Evolutionary conservation across 1,140 invertebrate species (phyloP), one percentile per base, ranked within the genome.

Genomic region (Musca domestica): DNA sequence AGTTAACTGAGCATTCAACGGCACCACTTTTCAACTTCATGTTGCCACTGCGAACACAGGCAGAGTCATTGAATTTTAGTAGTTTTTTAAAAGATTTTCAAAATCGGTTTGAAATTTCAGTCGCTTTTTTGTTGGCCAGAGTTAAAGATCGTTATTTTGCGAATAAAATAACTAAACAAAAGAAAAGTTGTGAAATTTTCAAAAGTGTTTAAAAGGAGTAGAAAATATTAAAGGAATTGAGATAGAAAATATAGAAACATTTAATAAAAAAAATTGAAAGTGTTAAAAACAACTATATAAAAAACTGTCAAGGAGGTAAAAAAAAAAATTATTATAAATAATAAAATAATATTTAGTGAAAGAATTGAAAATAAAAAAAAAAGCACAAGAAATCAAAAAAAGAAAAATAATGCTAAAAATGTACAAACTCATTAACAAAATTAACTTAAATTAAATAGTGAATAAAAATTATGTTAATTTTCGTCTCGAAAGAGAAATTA

Each of bases 211-310:
- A n/a, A n/a, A n/a, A n/a, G n/a, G n/a, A n/a, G n/a, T n/a, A n/a
- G 22, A 58, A 64, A 58, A 34, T 64, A 64, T 20, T 48, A 48
- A n/a, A n/a, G n/a, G n/a, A n/a, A n/a, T n/a, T n/a, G n/a, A 15
- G 22, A 48, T 3, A 25, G 22, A 48, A 51, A 5, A 51, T 3
- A 64, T 48, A 48, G 5, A 14, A 48, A 25, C 19, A 46, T 15
- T 7, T 12, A 58, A 58, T 27, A 58, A 3, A 27, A 27, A 27
- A 27, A 15, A 25, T 58, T 17, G 17, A 51, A 51, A 17, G 49
- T 51, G 5, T 9, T 51, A 2, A 17, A 51, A 51, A 51, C 3
- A 20, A 19, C 7, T 17, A 20, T 7, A 51, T 19, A 51, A 51
- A 51, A 51, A 20, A 17, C 3, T 19, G 12, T 5, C 1, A 51